Percentiles rank a stretch among this genome's conserved stretches.
These are phyloP conservation scores for Colostygia pectinataria DNA, from an alignment of 2,888 invertebrate genomes.

Conservation along the genomic window DNA sequence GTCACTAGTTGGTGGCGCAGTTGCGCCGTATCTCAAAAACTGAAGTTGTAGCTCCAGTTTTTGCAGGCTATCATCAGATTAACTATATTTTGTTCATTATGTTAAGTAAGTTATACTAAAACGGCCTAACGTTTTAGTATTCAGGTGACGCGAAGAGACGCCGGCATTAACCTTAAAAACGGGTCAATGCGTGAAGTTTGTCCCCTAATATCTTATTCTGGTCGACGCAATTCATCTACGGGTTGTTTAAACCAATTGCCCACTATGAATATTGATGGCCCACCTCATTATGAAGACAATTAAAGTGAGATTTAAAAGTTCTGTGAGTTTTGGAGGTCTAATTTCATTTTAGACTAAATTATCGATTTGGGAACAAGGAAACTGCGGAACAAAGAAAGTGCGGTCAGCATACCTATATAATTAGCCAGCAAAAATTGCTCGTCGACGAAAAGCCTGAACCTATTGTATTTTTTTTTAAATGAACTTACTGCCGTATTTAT, in stretches of 20 bases:
- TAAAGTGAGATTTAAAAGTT: slow-evolving; percentile 49
- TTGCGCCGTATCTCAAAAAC: too few relatives aligned
- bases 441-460: too few relatives aligned
- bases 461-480: too few relatives aligned
- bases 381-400: not conserved
- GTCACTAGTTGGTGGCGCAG: too few relatives aligned
- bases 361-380: not conserved
- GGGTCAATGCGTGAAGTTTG: slow-evolving; percentile 78
- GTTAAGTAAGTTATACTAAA: slow-evolving; percentile 37
- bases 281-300: slow-evolving; percentile 59
- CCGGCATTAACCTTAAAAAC: slow-evolving; percentile 79
- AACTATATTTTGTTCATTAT: slow-evolving; percentile 32
- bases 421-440: too few relatives aligned
- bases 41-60: slow-evolving; percentile 4
- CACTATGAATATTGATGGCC: slow-evolving; percentile 71
- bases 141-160: slow-evolving; percentile 64
- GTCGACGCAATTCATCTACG: slow-evolving; percentile 61
- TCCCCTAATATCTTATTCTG: slow-evolving; percentile 78
- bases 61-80: slow-evolving; percentile 24
- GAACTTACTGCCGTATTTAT: too few relatives aligned
- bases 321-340: slow-evolving; percentile 10
- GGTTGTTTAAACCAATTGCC: slow-evolving; percentile 66
- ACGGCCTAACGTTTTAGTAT: slow-evolving; percentile 62
- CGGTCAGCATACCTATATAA: too few relatives aligned
- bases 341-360: slow-evolving; percentile 11